Evolutionary conservation across 2,113 vertebrate genomes (phyloP), one percentile per base, ranked within the genome.

Genomic region (Marmota monax): DNA sequence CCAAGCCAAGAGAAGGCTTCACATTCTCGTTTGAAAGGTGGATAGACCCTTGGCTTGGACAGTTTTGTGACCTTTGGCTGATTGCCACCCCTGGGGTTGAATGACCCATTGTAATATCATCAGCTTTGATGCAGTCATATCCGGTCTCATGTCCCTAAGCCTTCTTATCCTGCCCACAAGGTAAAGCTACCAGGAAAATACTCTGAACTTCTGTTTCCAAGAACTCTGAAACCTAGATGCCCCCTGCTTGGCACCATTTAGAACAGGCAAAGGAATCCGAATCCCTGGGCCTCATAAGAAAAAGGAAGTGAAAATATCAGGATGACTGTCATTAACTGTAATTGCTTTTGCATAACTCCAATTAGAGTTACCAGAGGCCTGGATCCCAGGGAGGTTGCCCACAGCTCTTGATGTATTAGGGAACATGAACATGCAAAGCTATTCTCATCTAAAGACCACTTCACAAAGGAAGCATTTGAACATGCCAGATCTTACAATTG

Each of bases 321-420:
- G 73, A 90, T 63, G 96, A 76, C 53, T 84, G 25, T 95, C 18
- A 61, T 58, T 74, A 85, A 27, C 79, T 96, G 90, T 97, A 96
- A 88, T 97, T 98, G 95, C 95, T 82, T 97, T 45, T 97, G 2
- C 53, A 1, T 39, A 77, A 88, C 39, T 94, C 58, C 76, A 34
- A 16, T 87, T 80, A 83, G 78, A 94, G 88, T 85, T 83, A 83
- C 74, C 45, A 53, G n/a, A 94, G 32, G 65, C 95, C 56, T 94
- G 61, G 83, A 8, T 37, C 95, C 94, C 85, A 87, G 84, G 39
- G 10, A 85, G 77, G 7, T 94, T 69, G 45, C 7, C 0, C 45
- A 29, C 39, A 23, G 93, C 92, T 88, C 77, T 79, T 96, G 76
- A 65, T 88, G 9, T 39, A 61, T 83, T 78, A 58, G 63, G 58